Percentiles rank a stretch among this genome's conserved stretches.
Evolutionary conservation across 1,140 invertebrate species (phyloP).

Genomic region (Orius laevigatus): DNA sequence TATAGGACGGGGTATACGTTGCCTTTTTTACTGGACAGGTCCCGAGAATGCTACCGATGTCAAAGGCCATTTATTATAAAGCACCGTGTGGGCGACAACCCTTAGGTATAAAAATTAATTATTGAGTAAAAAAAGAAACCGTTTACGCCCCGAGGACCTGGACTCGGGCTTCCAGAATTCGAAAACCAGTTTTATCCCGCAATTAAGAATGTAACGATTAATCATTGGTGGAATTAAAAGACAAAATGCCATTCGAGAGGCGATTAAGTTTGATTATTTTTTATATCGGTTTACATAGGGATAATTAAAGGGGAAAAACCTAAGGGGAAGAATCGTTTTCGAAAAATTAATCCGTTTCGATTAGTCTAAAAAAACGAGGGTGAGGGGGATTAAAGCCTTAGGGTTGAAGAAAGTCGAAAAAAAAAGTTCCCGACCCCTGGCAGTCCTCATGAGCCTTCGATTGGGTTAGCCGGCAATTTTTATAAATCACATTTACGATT

Average conservation of each 20-base stretch:
- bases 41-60: too few species aligned
- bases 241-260: neutral
- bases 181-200: too few species aligned
- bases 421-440: neutral
- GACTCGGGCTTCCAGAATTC: neutral
- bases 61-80: too few species aligned
- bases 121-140: too few species aligned
- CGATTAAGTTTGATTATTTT: neutral
- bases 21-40: too few species aligned
- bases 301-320: neutral
- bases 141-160: neutral
- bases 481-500: conserved; percentile 23
- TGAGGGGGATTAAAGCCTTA: neutral
- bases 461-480: conserved; percentile 20
- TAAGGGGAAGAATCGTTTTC: conserved; percentile 2
- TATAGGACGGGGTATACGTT: too few species aligned
- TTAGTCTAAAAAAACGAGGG: conserved; percentile 6
- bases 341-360: conserved; percentile 16
- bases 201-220: too few species aligned
- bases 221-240: too few species aligned
- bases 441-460: conserved; percentile 17
- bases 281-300: neutral
- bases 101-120: too few species aligned
- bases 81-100: too few species aligned
- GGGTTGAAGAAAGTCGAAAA: conserved; percentile 5